Evolutionary conservation across 2,888 invertebrate genomes (phyloP), one percentile per base, ranked within the genome.

Genomic region (Luperina testacea): DNA sequence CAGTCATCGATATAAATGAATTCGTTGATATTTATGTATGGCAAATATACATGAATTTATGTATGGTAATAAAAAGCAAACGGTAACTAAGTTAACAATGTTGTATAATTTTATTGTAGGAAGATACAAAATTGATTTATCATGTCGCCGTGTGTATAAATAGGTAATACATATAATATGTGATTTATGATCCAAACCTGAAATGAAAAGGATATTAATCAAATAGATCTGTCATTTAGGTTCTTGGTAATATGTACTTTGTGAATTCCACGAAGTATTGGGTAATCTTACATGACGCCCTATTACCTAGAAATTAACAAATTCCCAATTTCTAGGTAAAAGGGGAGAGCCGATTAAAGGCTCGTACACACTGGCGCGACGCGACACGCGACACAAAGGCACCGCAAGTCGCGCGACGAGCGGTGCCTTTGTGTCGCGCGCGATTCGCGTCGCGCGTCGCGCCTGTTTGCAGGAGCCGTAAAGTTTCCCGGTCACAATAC

Each of bases 1-100:
- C 57, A 74, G 59, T 51, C 84, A 88, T 80, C 76, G 71, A 75
- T 72, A 75, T 76, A 87, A 88, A 88, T 87, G 76, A 87, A 84
- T 81, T 84, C 72, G 65, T 57, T 78, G 64, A 74, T 86, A 86
- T 86, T 84, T 84, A 83, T 84, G 84, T 83, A 38, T 69, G 74
- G 74, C 78, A 69, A 83, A 82, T 65, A 72, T 53, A 70, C 73
- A 84, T 82, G 85, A 83, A 86, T 83, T 84, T 84, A 83, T 86
- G 83, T 75, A 72, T 78, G 64, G 65, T 78, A 65, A 83, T 84
- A 86, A 86, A 84, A 83, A 74, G 20, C 77, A 77, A 77, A 86
- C 83, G 63, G 70, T 83, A 85, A 82, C 83, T 77, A 71, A 64
- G 67, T 67, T 59, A 86, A 70, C 65, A 65, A 59, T 72, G 15